Percentiles rank a stretch among this genome's conserved stretches.
These are phyloP conservation scores for Pelosia muscerda DNA, from an alignment of 2,888 invertebrate species.

Conservation along the genomic window DNA sequence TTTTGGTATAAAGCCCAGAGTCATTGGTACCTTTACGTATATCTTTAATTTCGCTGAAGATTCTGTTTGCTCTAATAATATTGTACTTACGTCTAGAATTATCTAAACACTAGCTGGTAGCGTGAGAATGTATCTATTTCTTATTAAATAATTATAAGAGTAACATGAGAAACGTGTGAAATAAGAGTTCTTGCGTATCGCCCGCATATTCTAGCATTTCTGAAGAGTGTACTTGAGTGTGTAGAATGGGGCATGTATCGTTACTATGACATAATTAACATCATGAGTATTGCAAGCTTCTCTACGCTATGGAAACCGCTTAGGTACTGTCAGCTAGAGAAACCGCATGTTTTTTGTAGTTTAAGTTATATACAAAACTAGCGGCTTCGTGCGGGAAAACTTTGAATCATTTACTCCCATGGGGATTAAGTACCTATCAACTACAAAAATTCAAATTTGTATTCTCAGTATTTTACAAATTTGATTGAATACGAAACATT, in stretches of 20 bases:
- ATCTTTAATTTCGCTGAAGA: neutral
- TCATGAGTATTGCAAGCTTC: neutral
- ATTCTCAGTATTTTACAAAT: neutral
- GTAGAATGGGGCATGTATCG: neutral
- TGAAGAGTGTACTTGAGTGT: conserved; percentile 8
- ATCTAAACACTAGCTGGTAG: conserved; percentile 5
- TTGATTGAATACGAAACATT: neutral
- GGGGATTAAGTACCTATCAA: neutral
- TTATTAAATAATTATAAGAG: conserved; percentile 29
- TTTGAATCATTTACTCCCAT: too few species aligned
- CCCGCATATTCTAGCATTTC: conserved; percentile 44
- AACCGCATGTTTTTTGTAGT: neutral
- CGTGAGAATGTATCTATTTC: neutral
- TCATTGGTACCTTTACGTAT: neutral
- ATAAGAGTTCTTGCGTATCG: conserved; percentile 32
- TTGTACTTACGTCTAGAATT: neutral
- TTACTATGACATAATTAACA: neutral
- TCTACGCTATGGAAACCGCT: neutral
- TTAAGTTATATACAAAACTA: neutral
- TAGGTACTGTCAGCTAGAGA: neutral
- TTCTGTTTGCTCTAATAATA: neutral
- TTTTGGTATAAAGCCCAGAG: neutral
- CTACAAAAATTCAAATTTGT: neutral
- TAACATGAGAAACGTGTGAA: conserved; percentile 54
- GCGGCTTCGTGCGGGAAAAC: too few species aligned